phyloP scores from a whole-genome alignment of 2,113 vertebrate genomes.

The Hyperopisus bebe region DNA sequence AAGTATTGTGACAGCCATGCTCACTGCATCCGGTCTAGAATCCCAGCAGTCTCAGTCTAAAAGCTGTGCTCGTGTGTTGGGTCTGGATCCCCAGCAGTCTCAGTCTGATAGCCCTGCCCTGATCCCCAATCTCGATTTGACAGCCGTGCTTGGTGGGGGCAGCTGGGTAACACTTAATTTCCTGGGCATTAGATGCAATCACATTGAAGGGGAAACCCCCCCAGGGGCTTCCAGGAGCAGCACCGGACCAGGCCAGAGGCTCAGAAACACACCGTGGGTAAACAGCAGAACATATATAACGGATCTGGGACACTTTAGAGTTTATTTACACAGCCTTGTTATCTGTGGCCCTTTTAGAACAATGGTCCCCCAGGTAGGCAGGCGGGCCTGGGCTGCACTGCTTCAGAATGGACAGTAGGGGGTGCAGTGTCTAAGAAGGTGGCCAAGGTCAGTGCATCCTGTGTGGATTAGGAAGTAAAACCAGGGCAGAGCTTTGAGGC shows the following conservation, averaged over 20 bases:
- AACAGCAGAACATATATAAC: neutral
- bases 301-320: neutral
- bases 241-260: neutral
- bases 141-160: neutral
- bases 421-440: neutral
- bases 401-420: constrained; percentile 6
- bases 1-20: neutral
- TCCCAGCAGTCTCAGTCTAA: neutral
- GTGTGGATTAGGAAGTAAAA: neutral
- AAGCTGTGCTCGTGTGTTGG: neutral
- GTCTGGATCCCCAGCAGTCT: neutral
- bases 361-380: neutral
- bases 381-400: no score
- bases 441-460: neutral
- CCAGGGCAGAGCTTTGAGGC: neutral
- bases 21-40: neutral
- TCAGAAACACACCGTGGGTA: neutral
- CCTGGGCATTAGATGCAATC: neutral
- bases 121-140: neutral
- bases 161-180: constrained; percentile 3
- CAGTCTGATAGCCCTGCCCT: neutral
- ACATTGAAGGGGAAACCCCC: neutral
- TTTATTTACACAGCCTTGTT: neutral
- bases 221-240: neutral
- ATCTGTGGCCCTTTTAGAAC: neutral